Evolutionary conservation across 1,140 invertebrate species (phyloP).

Genomic region (Andrena cerasifolii): DNA sequence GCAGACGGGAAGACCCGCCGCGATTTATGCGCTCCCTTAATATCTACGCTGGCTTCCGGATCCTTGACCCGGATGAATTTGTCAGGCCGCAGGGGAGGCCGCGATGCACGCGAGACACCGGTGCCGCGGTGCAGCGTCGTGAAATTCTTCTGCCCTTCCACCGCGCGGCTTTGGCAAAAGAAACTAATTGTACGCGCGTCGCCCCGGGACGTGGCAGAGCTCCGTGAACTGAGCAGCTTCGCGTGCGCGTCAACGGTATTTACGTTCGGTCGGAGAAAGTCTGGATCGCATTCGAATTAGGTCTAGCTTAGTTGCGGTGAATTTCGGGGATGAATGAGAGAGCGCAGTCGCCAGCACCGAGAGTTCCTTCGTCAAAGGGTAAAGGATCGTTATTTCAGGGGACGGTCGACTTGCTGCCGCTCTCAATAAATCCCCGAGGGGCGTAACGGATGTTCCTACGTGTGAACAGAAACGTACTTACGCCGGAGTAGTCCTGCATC

Average conservation of each 20-base stretch:
- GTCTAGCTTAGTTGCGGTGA: too few species aligned
- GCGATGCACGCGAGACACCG: background rate
- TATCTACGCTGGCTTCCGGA: conserved; percentile 20
- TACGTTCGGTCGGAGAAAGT: background rate
- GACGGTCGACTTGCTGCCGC: background rate
- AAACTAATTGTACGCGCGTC: too few species aligned
- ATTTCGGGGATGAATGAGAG: too few species aligned
- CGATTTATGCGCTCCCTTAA: conserved; percentile 33
- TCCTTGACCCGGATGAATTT: conserved; percentile 34
- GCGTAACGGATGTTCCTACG: background rate
- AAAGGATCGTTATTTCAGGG: background rate
- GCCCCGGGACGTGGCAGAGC: too few species aligned
- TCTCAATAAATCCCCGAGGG: background rate
- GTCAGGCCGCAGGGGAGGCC: background rate
- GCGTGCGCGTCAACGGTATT: too few species aligned
- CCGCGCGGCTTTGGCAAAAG: too few species aligned
- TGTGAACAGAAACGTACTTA: conserved; percentile 67
- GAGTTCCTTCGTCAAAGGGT: background rate
- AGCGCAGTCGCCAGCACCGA: too few species aligned
- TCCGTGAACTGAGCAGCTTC: too few species aligned
- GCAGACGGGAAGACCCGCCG: background rate
- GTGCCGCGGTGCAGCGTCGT: background rate
- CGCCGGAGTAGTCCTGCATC: conserved; percentile 74
- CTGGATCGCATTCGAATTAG: background rate
- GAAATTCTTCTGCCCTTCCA: background rate